Base-by-base conservation (phyloP, 2,797 vertebrate species). In the Crocodylus rhombifer region DNA sequence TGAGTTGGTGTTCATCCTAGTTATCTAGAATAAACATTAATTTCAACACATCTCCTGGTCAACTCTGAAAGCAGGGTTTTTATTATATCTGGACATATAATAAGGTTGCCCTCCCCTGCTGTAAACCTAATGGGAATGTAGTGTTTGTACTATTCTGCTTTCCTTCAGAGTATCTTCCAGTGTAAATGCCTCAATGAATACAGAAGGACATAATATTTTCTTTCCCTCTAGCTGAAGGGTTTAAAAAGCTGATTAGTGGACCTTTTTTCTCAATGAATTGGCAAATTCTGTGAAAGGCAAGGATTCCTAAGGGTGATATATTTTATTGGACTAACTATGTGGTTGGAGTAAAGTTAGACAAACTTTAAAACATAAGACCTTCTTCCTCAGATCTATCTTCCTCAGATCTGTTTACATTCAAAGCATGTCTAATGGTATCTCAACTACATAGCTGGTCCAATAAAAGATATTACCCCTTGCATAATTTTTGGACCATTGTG, bases 111-210 rank as follows among this genome's bases (percentile, higher is more conserved):
- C 73, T 20, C 56, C 63, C 77, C 30, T 12, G 6, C 36, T 42
- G 4, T 4, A 13, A 25, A n/a, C 62, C 58, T 56, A 30, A 42
- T 0, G 2, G 62, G 20, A 73, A 23, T 74, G 15, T 20, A 76
- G 11, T 55, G 84, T 30, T 63, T 9, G 30, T 67, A 58, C 58
- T 30, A 17, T 0, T 0, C 55, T 9, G 30, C 10, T 4, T 64
- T 28, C 28, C 67, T 56, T 23, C 30, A 74, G 57, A n/a, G 23
- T 1, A 3, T 26, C 58, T 33, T 87, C 62, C 25, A 57, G 33
- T 1, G 7, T 5, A 57, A 2, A 11, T 0, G 0, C 36, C n/a
- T 36, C 15, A 7, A 3, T 17, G 36, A 25, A 82, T 17, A 3
- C 28, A 25, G 82, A 30, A 92, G n/a, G 6, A 25, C 6, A 42